These are phyloP conservation scores for Babyrousa celebensis DNA, from an alignment of 2,797 vertebrate genomes.

Conservation along the genomic window DNA sequence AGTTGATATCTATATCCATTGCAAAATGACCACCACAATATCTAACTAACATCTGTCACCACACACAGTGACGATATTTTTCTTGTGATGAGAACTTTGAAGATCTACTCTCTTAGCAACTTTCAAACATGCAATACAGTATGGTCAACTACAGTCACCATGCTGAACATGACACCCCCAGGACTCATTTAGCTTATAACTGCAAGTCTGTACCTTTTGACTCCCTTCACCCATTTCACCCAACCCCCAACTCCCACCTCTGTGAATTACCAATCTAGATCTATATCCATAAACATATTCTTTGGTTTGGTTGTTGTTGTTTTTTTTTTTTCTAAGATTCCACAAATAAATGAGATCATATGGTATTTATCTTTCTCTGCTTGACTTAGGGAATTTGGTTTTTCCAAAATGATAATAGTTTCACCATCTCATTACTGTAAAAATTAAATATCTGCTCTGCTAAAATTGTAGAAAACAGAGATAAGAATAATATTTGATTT, in stretches of 20 bases:
- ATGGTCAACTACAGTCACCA: neutral
- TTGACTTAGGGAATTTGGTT: neutral
- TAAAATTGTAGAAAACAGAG: neutral
- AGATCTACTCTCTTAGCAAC: neutral
- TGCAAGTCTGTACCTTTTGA: neutral
- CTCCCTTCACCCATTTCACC: neutral
- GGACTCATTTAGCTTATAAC: neutral
- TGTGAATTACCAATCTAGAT: neutral
- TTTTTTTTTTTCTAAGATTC: neutral
- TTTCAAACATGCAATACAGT: neutral
- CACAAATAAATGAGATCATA: neutral
- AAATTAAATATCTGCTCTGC: neutral
- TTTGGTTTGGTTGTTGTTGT: neutral
- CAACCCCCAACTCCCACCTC: too few species aligned
- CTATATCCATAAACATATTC: neutral
- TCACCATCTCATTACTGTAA: neutral
- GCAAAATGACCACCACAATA: neutral
- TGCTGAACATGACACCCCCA: neutral
- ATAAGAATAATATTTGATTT: neutral
- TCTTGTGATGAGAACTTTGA: neutral
- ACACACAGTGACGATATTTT: neutral
- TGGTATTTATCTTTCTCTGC: neutral
- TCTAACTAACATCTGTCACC: neutral
- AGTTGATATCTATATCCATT: neutral
- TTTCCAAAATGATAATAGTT: neutral